These are phyloP conservation scores for Megathymus violae DNA, from an alignment of 1,140 invertebrate genomes.

Conservation along the genomic window DNA sequence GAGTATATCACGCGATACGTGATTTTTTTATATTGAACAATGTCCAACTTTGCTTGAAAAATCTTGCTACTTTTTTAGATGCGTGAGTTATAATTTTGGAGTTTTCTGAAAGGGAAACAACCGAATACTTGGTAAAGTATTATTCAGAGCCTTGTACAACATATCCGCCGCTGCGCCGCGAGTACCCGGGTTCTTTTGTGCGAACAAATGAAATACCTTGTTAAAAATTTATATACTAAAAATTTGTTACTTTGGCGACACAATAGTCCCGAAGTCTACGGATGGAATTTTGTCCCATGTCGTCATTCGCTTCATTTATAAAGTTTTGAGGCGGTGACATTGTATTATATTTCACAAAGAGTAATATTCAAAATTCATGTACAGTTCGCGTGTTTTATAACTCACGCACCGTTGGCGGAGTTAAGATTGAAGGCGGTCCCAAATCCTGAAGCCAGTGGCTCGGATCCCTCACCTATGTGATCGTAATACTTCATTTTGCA, in stretches of 20 bases:
- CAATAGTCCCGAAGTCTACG: constrained; percentile 22
- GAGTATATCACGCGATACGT: constrained; percentile 62
- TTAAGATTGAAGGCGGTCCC: constrained; percentile 43
- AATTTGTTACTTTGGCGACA: constrained; percentile 25
- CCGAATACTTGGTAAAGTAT: constrained; percentile 33
- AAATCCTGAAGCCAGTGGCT: constrained; percentile 50
- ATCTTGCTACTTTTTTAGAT: constrained; percentile 38
- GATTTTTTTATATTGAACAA: constrained; percentile 62
- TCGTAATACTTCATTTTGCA: constrained; percentile 70
- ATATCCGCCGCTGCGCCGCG: constrained; percentile 22
- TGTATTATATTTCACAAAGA: constrained; percentile 11
- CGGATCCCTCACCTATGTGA: constrained; percentile 55
- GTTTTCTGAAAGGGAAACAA: constrained; percentile 34
- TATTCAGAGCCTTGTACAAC: constrained; percentile 32
- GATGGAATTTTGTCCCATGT: constrained; percentile 22
- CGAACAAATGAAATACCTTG: constrained; percentile 32
- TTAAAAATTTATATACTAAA: constrained; percentile 34
- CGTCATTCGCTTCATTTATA: constrained; percentile 24
- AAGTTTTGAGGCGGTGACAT: constrained; percentile 21
- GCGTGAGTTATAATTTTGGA: constrained; percentile 37
- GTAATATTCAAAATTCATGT: constrained; percentile 8
- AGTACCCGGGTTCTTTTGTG: constrained; percentile 26
- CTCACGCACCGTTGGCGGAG: constrained; percentile 8
- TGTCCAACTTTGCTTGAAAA: constrained; percentile 51
- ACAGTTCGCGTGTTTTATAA: constrained; percentile 2